These are phyloP conservation scores for Columba janthina DNA, from an alignment of 2,113 vertebrate genomes.

Conservation along the genomic window DNA sequence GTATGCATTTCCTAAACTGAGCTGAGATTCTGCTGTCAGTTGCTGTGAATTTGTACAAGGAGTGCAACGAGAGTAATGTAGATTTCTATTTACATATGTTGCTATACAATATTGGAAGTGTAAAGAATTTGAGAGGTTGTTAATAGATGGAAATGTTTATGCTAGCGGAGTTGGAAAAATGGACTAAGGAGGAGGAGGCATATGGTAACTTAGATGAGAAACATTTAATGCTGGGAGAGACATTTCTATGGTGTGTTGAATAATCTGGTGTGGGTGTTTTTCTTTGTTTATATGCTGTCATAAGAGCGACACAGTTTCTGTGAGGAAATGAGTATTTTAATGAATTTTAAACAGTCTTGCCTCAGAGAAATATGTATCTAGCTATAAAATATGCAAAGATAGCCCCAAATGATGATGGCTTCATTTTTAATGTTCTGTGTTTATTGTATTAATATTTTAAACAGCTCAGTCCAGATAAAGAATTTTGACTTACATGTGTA, in stretches of 20 bases:
- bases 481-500: neutral
- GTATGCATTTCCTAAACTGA: neutral
- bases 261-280: slow-evolving; percentile 9
- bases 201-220: slow-evolving; percentile 51
- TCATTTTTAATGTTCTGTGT: neutral
- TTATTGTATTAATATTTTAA: slow-evolving; percentile 12
- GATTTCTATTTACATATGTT: slow-evolving; percentile 9
- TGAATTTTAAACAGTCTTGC: neutral
- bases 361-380: neutral
- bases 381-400: slow-evolving; percentile 3
- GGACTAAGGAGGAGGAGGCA: slow-evolving; percentile 26
- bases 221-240: slow-evolving; percentile 11
- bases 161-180: slow-evolving; percentile 18
- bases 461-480: neutral
- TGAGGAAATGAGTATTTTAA: slow-evolving; percentile 1
- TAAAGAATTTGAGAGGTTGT: slow-evolving; percentile 33
- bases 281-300: slow-evolving; percentile 17
- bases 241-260: neutral
- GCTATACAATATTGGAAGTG: slow-evolving; percentile 41
- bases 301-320: neutral
- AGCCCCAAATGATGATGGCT: neutral
- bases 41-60: slow-evolving; percentile 13
- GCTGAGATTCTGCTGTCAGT: neutral
- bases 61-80: slow-evolving; percentile 26
- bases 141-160: slow-evolving; percentile 43